Evolutionary conservation across 2,113 vertebrate species (phyloP), one percentile per base, ranked within the genome.

Genomic region (Suricata suricatta): DNA sequence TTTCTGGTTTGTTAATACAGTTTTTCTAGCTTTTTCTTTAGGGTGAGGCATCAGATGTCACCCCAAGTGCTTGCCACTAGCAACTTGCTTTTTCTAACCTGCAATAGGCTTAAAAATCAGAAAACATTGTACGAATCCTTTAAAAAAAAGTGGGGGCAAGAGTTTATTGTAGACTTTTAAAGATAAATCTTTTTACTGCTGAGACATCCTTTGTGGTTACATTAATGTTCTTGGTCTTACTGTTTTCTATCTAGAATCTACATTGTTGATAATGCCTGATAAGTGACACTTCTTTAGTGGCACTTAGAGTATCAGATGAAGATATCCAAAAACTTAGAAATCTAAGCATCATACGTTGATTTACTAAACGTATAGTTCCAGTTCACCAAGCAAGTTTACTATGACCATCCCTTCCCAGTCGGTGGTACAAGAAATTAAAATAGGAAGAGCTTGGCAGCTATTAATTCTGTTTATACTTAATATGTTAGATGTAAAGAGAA

Each of bases 1-100:
- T 88, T n/a, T 92, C 66, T 92, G 80, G 97, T 90, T 96, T 95
- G 81, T 76, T 95, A 95, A 85, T 33, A 85, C 3, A 44, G 4
- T 63, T 71, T 90, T 92, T 89, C 66, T 33, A 93, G 76, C 21
- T 87, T 57, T 76, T 76, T 71, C n/a, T 44, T 95, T 68, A 74
- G 80, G 84, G 19, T 16, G 10, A 97, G 25, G 27, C 50, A 84
- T 13, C 33, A 77, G 60, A 50, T 41, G 6, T 63, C 29, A 93
- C 38, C 23, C 21, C 3, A 33, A 16, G 3, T 68, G 15, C 8
- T 31, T 47, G 14, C 52, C 47, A 31, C 27, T 85, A 52, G 68
- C 35, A 66, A 77, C 15, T 19, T 97, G 47, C 19, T 57, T 92
- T 86, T 81, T 90, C 84, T 86, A 95, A 91, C 88, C 35, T 69